Conservation (phyloP, 2,113 vertebrate genomes). For the Todiramphus chloris region DNA sequence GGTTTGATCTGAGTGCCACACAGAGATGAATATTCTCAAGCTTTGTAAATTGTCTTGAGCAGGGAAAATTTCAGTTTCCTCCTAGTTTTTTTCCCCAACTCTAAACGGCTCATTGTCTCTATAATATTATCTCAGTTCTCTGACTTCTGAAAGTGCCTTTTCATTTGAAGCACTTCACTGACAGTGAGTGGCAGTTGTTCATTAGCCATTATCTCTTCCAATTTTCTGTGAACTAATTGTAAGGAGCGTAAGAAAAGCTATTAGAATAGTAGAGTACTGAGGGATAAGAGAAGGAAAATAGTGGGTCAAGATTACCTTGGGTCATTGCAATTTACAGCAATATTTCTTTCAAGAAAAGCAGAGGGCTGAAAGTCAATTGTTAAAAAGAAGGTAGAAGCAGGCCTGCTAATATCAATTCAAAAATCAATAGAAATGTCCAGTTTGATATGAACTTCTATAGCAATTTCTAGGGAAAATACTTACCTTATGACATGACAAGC, state of each 20-base stretch:
- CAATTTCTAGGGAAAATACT: conserved; percentile 48
- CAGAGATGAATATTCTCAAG: background rate
- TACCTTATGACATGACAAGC: conserved; percentile 29
- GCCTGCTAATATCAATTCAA: conserved; percentile 36
- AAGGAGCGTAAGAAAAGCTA: background rate
- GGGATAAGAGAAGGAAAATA: background rate
- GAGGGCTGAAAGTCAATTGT: conserved; percentile 23
- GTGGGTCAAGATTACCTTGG: background rate
- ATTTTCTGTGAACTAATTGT: conserved; percentile 49
- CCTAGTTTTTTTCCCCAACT: fast-evolving
- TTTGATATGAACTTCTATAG: background rate
- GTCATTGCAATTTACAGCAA: conserved; percentile 17
- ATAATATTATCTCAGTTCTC: background rate
- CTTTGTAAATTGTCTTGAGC: background rate
- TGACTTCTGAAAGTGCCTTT: conserved; percentile 17
- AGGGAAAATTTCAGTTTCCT: background rate
- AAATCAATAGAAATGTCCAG: conserved; percentile 54
- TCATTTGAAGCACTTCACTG: background rate
- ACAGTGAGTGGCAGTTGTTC: conserved; percentile 40
- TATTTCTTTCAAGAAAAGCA: conserved; percentile 13
- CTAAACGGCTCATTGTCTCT: background rate
- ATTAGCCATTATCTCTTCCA: conserved; percentile 40
- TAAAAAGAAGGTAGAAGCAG: conserved; percentile 39
- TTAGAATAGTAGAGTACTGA: background rate
- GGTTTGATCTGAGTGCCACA: background rate